phyloP scores from a whole-genome alignment of 2,797 vertebrate genomes.

The Muscicapa comitata region DNA sequence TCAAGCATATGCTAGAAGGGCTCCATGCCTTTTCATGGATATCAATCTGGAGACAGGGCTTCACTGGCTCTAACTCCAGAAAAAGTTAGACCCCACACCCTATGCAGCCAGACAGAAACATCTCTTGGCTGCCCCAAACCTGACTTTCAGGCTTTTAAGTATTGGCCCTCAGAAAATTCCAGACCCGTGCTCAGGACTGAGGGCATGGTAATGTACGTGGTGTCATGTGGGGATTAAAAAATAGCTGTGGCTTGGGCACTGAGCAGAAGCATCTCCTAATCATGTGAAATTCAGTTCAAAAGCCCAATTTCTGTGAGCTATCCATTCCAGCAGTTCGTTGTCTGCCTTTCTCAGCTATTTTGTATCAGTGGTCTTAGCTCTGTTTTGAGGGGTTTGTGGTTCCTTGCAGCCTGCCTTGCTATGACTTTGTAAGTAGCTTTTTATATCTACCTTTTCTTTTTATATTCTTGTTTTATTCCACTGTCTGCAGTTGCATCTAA shows the following conservation, averaged over 20 bases:
- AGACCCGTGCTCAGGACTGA: background rate
- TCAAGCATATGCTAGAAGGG: background rate
- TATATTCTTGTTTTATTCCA: background rate
- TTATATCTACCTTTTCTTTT: background rate
- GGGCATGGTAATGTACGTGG: fast-evolving
- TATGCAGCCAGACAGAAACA: background rate
- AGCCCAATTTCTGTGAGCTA: background rate
- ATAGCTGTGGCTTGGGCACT: background rate
- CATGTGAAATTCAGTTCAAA: background rate
- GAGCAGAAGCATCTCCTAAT: background rate
- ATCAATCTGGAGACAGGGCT: background rate
- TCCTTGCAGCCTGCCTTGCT: background rate
- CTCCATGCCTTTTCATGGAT: background rate
- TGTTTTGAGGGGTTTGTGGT: background rate
- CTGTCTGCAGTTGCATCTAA: background rate
- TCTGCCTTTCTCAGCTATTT: background rate
- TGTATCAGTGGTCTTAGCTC: background rate
- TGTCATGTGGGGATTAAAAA: background rate
- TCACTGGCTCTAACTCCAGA: background rate
- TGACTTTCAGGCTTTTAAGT: background rate
- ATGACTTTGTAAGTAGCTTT: background rate
- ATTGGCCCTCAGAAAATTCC: background rate
- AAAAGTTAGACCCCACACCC: background rate
- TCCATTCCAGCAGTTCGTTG: fast-evolving
- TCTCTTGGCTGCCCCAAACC: background rate